phyloP scores from a whole-genome alignment of 2,797 vertebrate genomes.

The Urocyon cinereoargenteus region DNA sequence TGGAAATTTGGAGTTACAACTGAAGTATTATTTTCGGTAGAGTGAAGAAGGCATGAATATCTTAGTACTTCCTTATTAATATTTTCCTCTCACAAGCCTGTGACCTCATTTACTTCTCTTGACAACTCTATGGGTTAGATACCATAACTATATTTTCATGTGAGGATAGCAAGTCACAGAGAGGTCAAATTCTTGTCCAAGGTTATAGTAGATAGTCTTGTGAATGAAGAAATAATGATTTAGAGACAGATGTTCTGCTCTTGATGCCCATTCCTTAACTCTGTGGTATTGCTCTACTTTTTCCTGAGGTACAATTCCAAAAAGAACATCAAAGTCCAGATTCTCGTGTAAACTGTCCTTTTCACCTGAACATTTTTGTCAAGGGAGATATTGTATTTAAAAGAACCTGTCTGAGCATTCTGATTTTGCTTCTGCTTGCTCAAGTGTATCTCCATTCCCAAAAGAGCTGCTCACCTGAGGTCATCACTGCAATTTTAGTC shows the following conservation, averaged over 20 bases:
- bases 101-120: background rate
- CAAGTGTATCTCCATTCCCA: background rate
- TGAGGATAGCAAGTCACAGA: background rate
- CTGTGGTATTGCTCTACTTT: too few species aligned
- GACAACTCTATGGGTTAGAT: background rate
- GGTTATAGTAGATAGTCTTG: background rate
- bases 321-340: background rate
- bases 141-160: background rate
- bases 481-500: background rate
- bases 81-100: background rate
- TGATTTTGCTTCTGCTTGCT: background rate
- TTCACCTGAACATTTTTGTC: background rate
- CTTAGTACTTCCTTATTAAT: background rate
- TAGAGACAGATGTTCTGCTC: background rate
- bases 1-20: background rate
- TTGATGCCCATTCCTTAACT: background rate
- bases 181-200: background rate
- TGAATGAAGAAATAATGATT: background rate
- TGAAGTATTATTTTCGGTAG: background rate
- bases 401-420: background rate
- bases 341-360: background rate
- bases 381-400: background rate
- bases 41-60: background rate
- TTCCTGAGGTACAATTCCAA: background rate
- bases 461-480: background rate